Percentiles rank a stretch among this genome's conserved stretches.
These are phyloP conservation scores for Sturnira hondurensis DNA, from an alignment of 2,113 vertebrate species.

Conservation along the genomic window DNA sequence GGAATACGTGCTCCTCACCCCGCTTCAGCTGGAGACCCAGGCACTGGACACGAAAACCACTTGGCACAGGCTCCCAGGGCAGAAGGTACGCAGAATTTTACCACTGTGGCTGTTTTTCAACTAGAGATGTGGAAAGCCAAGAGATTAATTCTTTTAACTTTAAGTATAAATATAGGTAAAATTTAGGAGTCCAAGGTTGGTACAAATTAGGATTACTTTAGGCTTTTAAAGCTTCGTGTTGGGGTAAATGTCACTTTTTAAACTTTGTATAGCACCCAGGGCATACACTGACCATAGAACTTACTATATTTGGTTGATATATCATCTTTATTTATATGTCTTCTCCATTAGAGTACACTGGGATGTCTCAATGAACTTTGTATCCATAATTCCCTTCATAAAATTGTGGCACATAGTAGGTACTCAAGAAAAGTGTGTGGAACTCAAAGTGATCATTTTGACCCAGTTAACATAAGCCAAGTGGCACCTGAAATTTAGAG, in stretches of 20 bases:
- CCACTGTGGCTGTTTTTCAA: neutral
- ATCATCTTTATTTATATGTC: neutral
- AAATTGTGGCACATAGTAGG: neutral
- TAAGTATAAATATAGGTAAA: neutral
- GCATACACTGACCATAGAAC: neutral
- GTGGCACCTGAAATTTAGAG: neutral
- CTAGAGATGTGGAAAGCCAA: neutral
- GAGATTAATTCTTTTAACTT: neutral
- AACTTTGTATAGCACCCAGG: neutral
- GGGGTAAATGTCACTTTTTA: neutral
- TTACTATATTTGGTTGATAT: neutral
- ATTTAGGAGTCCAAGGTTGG: neutral
- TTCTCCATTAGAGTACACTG: neutral
- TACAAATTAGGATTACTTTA: neutral
- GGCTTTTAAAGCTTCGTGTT: neutral
- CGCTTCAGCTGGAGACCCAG: neutral
- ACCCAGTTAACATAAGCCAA: neutral
- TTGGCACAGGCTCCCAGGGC: neutral
- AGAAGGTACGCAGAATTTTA: neutral
- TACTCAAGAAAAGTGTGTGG: neutral
- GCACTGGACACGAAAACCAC: neutral
- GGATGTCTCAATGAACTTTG: neutral
- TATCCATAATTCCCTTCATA: neutral
- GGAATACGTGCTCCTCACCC: neutral
- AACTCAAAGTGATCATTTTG: neutral